These are phyloP conservation scores for Opisthocomus hoazin DNA, from an alignment of 2,113 vertebrate genomes.

Conservation along the genomic window DNA sequence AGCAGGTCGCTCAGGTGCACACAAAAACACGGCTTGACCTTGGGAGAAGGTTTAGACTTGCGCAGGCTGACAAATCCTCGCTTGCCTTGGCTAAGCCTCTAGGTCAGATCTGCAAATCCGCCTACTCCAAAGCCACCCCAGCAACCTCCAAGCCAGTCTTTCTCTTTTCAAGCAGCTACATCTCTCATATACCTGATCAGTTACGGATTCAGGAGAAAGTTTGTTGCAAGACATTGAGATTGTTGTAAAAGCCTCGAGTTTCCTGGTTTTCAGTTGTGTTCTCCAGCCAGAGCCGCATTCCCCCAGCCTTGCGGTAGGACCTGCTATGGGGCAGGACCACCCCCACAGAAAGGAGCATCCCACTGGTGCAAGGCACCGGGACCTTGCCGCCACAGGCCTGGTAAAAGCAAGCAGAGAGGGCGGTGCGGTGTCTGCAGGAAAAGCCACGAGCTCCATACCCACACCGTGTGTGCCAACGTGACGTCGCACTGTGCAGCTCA, in stretches of 20 bases:
- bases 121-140: not conserved
- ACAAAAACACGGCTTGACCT: not conserved
- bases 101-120: not conserved
- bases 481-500: not conserved
- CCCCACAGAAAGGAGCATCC: not conserved
- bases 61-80: not conserved
- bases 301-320: not conserved
- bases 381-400: fast-evolving
- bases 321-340: fast-evolving
- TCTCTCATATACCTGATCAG: not conserved
- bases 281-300: not conserved
- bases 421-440: fast-evolving
- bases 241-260: not conserved
- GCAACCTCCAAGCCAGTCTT: not conserved
- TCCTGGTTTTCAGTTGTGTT: not conserved
- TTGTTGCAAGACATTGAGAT: not conserved
- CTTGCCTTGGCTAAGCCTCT: not conserved
- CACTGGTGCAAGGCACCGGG: not conserved
- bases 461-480: fast-evolving
- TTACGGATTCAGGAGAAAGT: too few species aligned
- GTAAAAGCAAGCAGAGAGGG: not conserved
- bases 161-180: not conserved
- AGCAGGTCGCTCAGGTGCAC: not conserved
- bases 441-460: not conserved
- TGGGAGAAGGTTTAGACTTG: not conserved